Base-by-base conservation (phyloP, 2,888 invertebrate species). In the Cantharis rustica region DNA sequence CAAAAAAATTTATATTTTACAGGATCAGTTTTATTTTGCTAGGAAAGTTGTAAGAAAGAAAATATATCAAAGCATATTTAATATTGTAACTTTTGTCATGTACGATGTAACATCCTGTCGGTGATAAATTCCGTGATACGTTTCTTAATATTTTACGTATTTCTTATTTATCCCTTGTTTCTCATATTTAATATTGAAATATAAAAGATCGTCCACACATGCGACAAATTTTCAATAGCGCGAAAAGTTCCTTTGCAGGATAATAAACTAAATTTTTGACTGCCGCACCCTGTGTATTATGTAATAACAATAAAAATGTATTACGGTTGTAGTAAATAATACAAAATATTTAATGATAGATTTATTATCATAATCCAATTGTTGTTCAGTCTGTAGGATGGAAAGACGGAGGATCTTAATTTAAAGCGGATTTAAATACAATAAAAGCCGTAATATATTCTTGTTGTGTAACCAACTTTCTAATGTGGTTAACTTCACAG, bases 151-250 rank as follows among this genome's bases (percentile, higher is more conserved):
- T 47, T 47, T 69, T 69, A 31, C 26, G 69, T 69, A 31, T 69
- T 47, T 69, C 69, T 27, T 69, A 69, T 16, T 69, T 69, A 31
- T 47, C n/a, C 31, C 69, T 47, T 31, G 31, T 69, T 69, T 31
- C 16, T 69, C 31, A 16, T 26, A 17, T 31, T n/a, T 23, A 26
- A 31, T 31, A 68, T 68, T 69, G 16, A 16, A 69, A 16, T 69
- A 69, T 69, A 26, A 69, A 69, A 69, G 27, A 31, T 69, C 16
- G 69, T 31, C 20, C 61, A 70, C 47, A 27, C 16, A 70, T 20
- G 17, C 16, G 17, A 66, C 13, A 66, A 66, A 66, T 66, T 66
- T 66, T 17, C 66, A 23, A 20, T 47, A 47, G 47, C n/a, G 5
- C 47, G 47, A n/a, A 47, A 47, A 47, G 47, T 47, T 47, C 47